Evolutionary conservation across 2,888 invertebrate genomes (phyloP).

Genomic region (Ctena decussata): DNA sequence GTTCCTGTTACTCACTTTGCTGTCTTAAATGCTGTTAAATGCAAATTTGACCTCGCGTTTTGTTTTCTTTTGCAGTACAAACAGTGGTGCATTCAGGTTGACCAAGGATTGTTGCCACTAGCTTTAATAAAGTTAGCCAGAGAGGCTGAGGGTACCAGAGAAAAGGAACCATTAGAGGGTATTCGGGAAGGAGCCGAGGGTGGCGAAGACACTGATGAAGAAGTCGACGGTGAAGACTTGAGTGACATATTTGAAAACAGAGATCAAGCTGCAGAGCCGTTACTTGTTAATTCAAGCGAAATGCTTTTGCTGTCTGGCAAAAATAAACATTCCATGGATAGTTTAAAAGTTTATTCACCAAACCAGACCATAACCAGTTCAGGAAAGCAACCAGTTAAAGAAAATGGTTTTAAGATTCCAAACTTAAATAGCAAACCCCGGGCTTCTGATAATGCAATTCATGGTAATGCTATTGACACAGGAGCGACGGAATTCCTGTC

Average conservation of each 20-base stretch:
- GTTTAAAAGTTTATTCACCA: neutral
- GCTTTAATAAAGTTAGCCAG: slow-evolving; percentile 43
- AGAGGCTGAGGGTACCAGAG: neutral
- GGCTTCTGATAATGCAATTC: neutral
- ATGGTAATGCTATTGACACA: neutral
- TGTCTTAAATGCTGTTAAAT: too few relatives aligned
- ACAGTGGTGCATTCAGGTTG: slow-evolving; percentile 76
- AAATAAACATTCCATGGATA: too few relatives aligned
- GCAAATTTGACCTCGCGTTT: too few relatives aligned
- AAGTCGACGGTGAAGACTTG: neutral
- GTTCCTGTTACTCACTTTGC: too few relatives aligned
- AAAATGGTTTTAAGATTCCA: neutral
- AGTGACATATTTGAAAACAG: neutral
- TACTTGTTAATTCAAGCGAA: neutral
- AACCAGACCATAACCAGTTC: neutral
- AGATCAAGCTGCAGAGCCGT: neutral
- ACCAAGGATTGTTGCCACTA: slow-evolving; percentile 69
- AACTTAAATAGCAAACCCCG: neutral
- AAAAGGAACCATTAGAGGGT: neutral
- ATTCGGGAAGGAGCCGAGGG: neutral
- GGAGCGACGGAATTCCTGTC: neutral
- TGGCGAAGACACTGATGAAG: neutral
- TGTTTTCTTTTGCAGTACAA: slow-evolving; percentile 69
- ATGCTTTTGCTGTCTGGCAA: neutral
- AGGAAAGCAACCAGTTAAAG: too few relatives aligned